These are phyloP conservation scores for Ailurus styani DNA, from an alignment of 2,113 vertebrate species.

Conservation along the genomic window DNA sequence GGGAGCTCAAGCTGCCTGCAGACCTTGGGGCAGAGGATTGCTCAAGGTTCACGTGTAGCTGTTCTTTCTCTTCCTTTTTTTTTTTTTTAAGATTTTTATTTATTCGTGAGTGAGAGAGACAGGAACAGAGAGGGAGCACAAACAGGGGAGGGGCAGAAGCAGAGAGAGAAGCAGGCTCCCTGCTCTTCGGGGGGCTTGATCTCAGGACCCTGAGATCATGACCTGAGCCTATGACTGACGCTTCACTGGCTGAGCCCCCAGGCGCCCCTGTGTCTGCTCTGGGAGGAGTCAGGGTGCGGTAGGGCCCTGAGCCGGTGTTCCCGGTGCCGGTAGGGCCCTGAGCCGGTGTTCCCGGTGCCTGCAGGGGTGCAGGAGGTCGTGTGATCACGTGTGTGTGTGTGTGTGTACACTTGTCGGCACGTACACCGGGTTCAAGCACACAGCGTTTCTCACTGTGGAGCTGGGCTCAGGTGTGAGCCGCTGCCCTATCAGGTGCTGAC, in stretches of 20 bases:
- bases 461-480: not conserved
- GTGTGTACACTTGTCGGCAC: too few species aligned
- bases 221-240: not conserved
- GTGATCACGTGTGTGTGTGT: accelerated
- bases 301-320: accelerated
- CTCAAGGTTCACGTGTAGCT: accelerated
- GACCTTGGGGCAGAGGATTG: accelerated
- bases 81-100: not conserved
- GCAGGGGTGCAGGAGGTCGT: not conserved
- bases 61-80: not conserved
- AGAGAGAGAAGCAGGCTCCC: not conserved
- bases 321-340: too few species aligned
- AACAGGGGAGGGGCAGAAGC: not conserved
- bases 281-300: not conserved
- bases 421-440: too few species aligned
- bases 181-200: accelerated
- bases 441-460: accelerated
- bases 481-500: accelerated
- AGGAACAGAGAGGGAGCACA: not conserved
- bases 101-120: not conserved
- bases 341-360: not conserved
- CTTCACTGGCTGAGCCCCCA: too few species aligned
- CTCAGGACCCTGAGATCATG: not conserved
- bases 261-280: not conserved
- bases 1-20: not conserved